These are phyloP conservation scores for Sander vitreus DNA, from an alignment of 2,113 vertebrate genomes.

Conservation along the genomic window DNA sequence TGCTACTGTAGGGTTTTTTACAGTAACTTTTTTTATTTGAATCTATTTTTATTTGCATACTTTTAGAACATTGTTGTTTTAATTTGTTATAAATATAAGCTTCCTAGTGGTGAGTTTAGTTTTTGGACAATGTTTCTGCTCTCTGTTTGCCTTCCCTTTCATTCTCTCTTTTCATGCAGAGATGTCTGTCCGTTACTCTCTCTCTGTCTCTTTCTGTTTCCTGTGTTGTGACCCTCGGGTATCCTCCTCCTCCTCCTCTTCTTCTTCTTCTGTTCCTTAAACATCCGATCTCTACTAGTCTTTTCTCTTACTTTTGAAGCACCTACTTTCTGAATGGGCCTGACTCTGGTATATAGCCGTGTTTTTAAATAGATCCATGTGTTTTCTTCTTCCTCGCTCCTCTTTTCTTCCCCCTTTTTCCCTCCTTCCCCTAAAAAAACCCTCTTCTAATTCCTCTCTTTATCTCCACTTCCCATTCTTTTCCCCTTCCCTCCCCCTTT, in stretches of 20 bases:
- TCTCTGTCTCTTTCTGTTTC: constrained; percentile 73
- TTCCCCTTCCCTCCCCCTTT: constrained; percentile 58
- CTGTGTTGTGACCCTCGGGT: constrained; percentile 72
- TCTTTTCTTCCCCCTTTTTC: constrained; percentile 74
- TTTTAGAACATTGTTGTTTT: constrained; percentile 13
- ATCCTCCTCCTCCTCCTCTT: constrained; percentile 50
- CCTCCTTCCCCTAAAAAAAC: constrained; percentile 58
- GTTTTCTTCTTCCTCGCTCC: constrained; percentile 83
- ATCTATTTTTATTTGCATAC: constrained; percentile 12
- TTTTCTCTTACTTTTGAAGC: constrained; percentile 63
- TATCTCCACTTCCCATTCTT: constrained; percentile 76
- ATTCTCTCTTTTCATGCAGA: constrained; percentile 77
- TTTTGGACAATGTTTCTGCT: constrained; percentile 71
- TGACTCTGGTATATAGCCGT: constrained; percentile 80
- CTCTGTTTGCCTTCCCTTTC: constrained; percentile 75
- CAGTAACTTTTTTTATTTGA: constrained; percentile 11
- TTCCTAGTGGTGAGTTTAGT: constrained; percentile 52
- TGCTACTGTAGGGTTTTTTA: constrained; percentile 22
- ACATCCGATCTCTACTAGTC: constrained; percentile 62
- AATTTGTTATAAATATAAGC: constrained; percentile 13
- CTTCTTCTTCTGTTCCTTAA: constrained; percentile 53
- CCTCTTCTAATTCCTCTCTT: constrained; percentile 77
- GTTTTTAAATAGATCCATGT: constrained; percentile 85
- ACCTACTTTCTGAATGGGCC: constrained; percentile 79
- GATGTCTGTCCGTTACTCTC: constrained; percentile 68